Conservation (phyloP, 2,888 invertebrate genomes). For the Emmelina monodactyla region DNA sequence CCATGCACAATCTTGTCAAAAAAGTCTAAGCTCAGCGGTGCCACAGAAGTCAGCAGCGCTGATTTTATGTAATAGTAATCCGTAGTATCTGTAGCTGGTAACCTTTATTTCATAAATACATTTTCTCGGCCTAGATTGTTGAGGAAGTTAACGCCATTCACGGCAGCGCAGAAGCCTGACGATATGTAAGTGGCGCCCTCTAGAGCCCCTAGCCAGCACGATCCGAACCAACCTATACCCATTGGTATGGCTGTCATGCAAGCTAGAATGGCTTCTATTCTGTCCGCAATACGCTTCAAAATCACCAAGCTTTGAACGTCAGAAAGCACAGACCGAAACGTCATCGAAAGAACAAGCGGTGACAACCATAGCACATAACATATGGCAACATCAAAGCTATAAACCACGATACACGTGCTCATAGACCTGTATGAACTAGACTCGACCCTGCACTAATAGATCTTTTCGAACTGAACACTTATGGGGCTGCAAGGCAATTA, state of each 20-base stretch:
- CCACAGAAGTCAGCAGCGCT: too few species aligned
- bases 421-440: conserved; percentile 30
- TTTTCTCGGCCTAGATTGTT: conserved; percentile 53
- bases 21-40: too few species aligned
- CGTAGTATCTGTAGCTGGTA: too few species aligned
- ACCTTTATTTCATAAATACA: too few species aligned
- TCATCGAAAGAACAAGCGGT: not conserved
- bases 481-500: conserved; percentile 18
- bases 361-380: conserved; percentile 6
- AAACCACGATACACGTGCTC: conserved; percentile 32
- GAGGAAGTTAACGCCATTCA: conserved; percentile 59
- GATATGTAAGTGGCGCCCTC: conserved; percentile 60
- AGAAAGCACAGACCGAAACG: not conserved
- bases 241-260: conserved; percentile 20
- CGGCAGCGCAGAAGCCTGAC: conserved; percentile 45
- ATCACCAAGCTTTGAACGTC: not conserved
- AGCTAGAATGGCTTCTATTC: conserved; percentile 16
- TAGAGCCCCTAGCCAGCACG: conserved; percentile 48
- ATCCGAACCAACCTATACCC: conserved; percentile 20
- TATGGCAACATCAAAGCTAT: conserved; percentile 20
- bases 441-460: conserved; percentile 29
- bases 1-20: too few species aligned
- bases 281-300: not conserved
- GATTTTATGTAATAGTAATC: too few species aligned
- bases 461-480: not conserved